phyloP scores from a whole-genome alignment of 2,888 invertebrate genomes.

The Criorhina ranunculi region DNA sequence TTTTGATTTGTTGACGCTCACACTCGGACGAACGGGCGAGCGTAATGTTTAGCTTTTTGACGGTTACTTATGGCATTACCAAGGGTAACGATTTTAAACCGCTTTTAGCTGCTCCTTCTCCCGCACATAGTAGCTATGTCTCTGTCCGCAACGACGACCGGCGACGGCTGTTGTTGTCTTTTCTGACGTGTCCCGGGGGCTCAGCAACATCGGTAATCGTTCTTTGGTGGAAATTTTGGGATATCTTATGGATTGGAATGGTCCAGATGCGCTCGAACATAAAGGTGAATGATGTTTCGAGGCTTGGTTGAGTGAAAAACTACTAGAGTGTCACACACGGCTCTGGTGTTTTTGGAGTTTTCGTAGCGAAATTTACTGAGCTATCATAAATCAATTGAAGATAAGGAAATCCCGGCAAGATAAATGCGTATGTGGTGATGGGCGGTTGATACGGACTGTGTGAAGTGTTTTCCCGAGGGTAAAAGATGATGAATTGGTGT shows the following conservation, averaged over 20 bases:
- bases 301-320: slow-evolving; percentile 51
- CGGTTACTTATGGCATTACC: slow-evolving; percentile 76
- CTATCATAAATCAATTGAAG: slow-evolving; percentile 70
- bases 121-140: background rate
- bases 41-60: slow-evolving; percentile 66
- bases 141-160: background rate
- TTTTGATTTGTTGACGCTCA: slow-evolving; percentile 75
- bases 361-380: slow-evolving; percentile 59
- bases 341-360: slow-evolving; percentile 12
- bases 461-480: slow-evolving; percentile 20
- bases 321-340: slow-evolving; percentile 47
- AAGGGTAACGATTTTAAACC: slow-evolving; percentile 72
- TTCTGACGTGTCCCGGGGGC: slow-evolving; percentile 67
- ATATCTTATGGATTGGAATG: slow-evolving; percentile 73
- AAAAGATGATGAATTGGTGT: slow-evolving; percentile 42
- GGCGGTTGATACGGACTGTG: slow-evolving; percentile 46
- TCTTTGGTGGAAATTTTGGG: slow-evolving; percentile 64
- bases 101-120: slow-evolving; percentile 43
- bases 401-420: slow-evolving; percentile 58
- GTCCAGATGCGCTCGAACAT: slow-evolving; percentile 67
- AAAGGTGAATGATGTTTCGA: slow-evolving; percentile 74
- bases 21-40: slow-evolving; percentile 56
- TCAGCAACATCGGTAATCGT: slow-evolving; percentile 47
- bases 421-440: slow-evolving; percentile 61
- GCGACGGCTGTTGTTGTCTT: slow-evolving; percentile 61